phyloP scores from a whole-genome alignment of 2,113 vertebrate species.

The Turdus rufiventris region DNA sequence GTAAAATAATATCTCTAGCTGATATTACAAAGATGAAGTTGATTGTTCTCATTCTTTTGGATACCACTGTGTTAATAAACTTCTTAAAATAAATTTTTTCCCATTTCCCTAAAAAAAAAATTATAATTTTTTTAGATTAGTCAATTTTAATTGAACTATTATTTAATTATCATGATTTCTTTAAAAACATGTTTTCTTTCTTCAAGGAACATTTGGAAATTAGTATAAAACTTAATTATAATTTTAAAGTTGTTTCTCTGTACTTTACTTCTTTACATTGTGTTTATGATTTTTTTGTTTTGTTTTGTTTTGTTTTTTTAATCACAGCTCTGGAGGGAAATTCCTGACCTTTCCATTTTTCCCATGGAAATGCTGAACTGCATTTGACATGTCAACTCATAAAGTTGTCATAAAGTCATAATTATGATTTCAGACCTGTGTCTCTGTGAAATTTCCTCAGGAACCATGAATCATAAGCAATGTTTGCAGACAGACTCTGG shows the following conservation, averaged over 20 bases:
- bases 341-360: background rate
- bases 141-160: background rate
- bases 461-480: background rate
- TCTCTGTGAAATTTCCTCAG: conserved; percentile 25
- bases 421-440: background rate
- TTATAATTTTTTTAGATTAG: background rate
- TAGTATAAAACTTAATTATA: background rate
- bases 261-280: background rate
- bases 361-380: background rate
- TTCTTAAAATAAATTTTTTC: background rate
- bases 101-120: background rate
- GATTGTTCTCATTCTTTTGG: background rate
- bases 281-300: background rate
- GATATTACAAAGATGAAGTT: background rate
- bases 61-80: background rate
- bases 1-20: background rate
- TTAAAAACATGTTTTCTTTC: background rate
- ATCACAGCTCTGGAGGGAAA: background rate
- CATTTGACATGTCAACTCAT: background rate
- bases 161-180: background rate
- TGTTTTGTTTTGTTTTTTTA: background rate
- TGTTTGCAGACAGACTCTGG: background rate
- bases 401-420: background rate
- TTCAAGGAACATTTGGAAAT: background rate
- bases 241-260: background rate